Conservation (phyloP, 2,797 vertebrate species). For the Phrynocephalus guinanensis region DNA sequence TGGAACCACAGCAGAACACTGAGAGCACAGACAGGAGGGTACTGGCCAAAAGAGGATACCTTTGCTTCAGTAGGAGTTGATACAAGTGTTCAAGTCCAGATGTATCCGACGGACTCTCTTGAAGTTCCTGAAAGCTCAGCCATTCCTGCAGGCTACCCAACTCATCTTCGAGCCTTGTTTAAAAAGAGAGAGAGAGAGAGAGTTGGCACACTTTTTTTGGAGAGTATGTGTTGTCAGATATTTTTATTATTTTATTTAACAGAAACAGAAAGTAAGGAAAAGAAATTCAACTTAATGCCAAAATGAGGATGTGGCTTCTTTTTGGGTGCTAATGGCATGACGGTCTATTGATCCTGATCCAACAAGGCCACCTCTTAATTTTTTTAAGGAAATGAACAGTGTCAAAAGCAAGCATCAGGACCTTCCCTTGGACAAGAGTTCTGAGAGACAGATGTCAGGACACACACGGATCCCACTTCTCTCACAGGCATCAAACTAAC, state of each 20-base stretch:
- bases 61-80: slow-evolving; percentile 81
- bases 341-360: not conserved
- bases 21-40: slow-evolving; percentile 10
- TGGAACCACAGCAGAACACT: not conserved
- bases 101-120: slow-evolving; percentile 68
- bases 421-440: not conserved
- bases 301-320: not conserved
- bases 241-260: too few relatives aligned
- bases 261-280: too few relatives aligned
- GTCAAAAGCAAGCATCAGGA: not conserved
- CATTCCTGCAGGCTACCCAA: slow-evolving; percentile 80
- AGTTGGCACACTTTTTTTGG: too few relatives aligned
- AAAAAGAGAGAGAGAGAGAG: slow-evolving; percentile 6
- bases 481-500: not conserved
- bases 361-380: not conserved
- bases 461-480: not conserved
- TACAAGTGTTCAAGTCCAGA: slow-evolving; percentile 73
- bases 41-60: slow-evolving; percentile 74
- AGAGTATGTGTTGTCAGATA: too few relatives aligned
- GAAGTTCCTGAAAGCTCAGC: slow-evolving; percentile 82
- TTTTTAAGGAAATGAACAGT: not conserved
- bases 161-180: slow-evolving; percentile 84
- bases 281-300: too few relatives aligned
- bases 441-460: not conserved
- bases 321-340: slow-evolving; percentile 22